These are phyloP conservation scores for Drosophila fulvimacula DNA, from an alignment of 2,888 invertebrate species.

Conservation along the genomic window DNA sequence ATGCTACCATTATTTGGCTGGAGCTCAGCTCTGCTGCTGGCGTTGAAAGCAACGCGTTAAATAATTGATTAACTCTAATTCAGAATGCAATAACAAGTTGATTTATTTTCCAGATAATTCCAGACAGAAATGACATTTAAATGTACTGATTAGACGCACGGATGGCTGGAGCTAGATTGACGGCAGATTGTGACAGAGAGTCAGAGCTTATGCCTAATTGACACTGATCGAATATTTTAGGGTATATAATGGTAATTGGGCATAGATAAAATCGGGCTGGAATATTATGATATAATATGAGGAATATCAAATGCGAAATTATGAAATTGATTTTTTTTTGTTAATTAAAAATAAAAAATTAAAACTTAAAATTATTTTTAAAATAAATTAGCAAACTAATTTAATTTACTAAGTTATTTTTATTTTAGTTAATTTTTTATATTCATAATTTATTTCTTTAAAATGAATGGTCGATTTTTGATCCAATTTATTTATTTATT, in stretches of 20 bases:
- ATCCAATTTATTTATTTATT: too few relatives aligned
- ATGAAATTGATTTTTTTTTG: too few relatives aligned
- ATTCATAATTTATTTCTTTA: too few relatives aligned
- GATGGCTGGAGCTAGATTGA: not conserved
- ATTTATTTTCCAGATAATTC: conserved; percentile 59
- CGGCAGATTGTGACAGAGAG: not conserved
- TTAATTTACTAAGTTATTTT: too few relatives aligned
- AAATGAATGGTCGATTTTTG: too few relatives aligned
- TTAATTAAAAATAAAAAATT: too few relatives aligned
- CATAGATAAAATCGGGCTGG: not conserved
- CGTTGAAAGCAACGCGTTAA: conserved; percentile 52
- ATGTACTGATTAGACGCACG: conserved; percentile 23
- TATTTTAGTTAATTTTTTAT: too few relatives aligned
- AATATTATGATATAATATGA: not conserved
- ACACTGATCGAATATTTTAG: not conserved
- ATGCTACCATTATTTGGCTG: conserved; percentile 1
- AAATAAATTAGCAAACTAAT: too few relatives aligned
- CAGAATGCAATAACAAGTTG: conserved; percentile 66
- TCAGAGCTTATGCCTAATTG: conserved; percentile 1
- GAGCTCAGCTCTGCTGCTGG: conserved; percentile 7
- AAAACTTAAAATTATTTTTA: too few relatives aligned
- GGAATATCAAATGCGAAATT: too few relatives aligned
- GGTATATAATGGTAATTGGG: not conserved
- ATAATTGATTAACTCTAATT: conserved; percentile 60
- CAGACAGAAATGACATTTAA: conserved; percentile 24